Percentiles rank a stretch among this genome's conserved stretches.
Evolutionary conservation across 2,888 invertebrate genomes (phyloP).

Genomic region (Pseudococcus longispinus): DNA sequence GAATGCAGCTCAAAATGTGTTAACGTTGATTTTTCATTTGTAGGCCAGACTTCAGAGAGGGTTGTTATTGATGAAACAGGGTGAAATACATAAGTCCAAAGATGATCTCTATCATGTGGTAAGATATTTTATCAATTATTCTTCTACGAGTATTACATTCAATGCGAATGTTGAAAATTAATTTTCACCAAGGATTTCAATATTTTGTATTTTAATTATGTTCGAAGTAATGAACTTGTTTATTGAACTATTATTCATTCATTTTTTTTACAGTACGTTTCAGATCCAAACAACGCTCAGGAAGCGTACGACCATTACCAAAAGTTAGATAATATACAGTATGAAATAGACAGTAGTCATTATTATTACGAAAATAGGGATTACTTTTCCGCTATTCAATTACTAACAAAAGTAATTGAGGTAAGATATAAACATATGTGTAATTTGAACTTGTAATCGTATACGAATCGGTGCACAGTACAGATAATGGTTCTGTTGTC

Average conservation of each 20-base stretch:
- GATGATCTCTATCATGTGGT: slow-evolving; percentile 85
- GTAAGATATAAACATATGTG: slow-evolving; percentile 60
- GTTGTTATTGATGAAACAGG: slow-evolving; percentile 87
- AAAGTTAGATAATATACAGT: slow-evolving; percentile 71
- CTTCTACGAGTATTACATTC: neutral
- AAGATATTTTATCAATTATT: slow-evolving; percentile 64
- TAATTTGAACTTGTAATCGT: neutral
- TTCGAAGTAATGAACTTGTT: too few relatives aligned
- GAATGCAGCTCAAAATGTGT: neutral
- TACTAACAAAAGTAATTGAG: slow-evolving; percentile 75
- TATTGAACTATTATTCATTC: neutral
- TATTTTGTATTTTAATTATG: too few relatives aligned
- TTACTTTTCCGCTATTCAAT: slow-evolving; percentile 69
- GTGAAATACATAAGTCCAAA: slow-evolving; percentile 81
- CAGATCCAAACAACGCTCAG: slow-evolving; percentile 50
- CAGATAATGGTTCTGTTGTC: neutral
- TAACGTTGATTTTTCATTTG: slow-evolving; percentile 59
- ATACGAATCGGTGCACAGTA: neutral
- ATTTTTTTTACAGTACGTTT: slow-evolving; percentile 63
- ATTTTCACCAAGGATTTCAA: too few relatives aligned
- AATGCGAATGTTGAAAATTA: too few relatives aligned
- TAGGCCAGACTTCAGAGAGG: slow-evolving; percentile 80
- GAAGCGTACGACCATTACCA: slow-evolving; percentile 77
- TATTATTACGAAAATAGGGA: slow-evolving; percentile 69
- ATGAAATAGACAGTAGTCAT: slow-evolving; percentile 72